These are phyloP conservation scores for Phalangium opilio DNA, from an alignment of 2,888 invertebrate genomes.

Conservation along the genomic window DNA sequence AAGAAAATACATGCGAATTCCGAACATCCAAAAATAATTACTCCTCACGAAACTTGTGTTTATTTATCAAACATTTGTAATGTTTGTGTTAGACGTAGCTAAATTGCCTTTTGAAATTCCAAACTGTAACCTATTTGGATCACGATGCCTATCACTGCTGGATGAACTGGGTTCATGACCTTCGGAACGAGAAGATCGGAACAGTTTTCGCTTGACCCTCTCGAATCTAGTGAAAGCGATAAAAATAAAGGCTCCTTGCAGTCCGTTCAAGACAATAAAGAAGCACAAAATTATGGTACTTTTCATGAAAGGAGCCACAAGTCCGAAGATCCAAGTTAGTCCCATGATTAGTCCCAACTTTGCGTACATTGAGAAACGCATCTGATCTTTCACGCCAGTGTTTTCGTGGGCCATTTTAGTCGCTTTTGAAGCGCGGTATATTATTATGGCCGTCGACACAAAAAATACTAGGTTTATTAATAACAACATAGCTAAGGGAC, in stretches of 20 bases:
- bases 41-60: no score
- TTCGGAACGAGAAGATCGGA: not conserved
- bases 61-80: no score
- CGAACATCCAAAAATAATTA: no score
- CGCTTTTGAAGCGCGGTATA: conserved; percentile 12
- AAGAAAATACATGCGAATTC: no score
- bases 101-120: no score
- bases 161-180: no score
- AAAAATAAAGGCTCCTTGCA: conserved; percentile 11
- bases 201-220: not conserved
- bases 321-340: conserved; percentile 34
- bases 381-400: conserved; percentile 10
- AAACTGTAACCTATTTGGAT: no score
- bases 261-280: conserved; percentile 23
- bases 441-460: conserved; percentile 26
- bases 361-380: conserved; percentile 26
- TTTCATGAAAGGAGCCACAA: conserved; percentile 29
- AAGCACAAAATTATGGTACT: conserved; percentile 31
- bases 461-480: conserved; percentile 30
- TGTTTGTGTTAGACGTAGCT: no score
- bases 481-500: conserved; percentile 30
- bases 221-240: conserved; percentile 9
- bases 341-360: conserved; percentile 35
- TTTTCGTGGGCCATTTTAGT: conserved; percentile 7
- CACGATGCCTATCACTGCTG: no score